Evolutionary conservation across 2,888 invertebrate species (phyloP).

Genomic region (Volucella inanis): DNA sequence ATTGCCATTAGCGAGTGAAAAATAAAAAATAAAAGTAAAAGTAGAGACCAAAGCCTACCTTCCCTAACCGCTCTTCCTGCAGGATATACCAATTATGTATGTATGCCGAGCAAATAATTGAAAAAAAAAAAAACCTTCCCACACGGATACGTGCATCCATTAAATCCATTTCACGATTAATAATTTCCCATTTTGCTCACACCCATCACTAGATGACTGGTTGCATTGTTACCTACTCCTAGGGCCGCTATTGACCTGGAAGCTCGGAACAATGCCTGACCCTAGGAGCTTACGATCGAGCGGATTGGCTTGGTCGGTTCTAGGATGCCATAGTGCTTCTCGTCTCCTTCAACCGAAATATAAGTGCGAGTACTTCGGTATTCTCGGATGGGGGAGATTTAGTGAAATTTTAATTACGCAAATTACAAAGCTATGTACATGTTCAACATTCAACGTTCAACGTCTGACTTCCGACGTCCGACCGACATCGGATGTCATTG

Average conservation of each 20-base stretch:
- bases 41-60: neutral
- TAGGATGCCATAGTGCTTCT: constrained; percentile 5
- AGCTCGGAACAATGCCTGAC: constrained; percentile 43
- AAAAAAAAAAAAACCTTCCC: constrained; percentile 12
- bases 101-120: constrained; percentile 26
- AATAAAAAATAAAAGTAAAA: constrained; percentile 12
- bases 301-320: constrained; percentile 32
- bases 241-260: constrained; percentile 23
- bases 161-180: constrained; percentile 72
- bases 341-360: neutral
- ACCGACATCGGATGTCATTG: too few relatives aligned
- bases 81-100: constrained; percentile 46
- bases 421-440: constrained; percentile 63
- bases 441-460: neutral
- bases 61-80: constrained; percentile 9
- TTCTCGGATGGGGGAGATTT: constrained; percentile 34
- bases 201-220: neutral
- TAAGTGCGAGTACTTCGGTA: neutral
- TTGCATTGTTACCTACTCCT: neutral
- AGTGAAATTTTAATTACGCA: constrained; percentile 74
- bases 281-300: constrained; percentile 24
- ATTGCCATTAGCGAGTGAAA: constrained; percentile 64
- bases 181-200: constrained; percentile 60
- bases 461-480: too few relatives aligned
- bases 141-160: constrained; percentile 50